phyloP scores from a whole-genome alignment of 2,797 vertebrate species.

The Propithecus deckenii region DNA sequence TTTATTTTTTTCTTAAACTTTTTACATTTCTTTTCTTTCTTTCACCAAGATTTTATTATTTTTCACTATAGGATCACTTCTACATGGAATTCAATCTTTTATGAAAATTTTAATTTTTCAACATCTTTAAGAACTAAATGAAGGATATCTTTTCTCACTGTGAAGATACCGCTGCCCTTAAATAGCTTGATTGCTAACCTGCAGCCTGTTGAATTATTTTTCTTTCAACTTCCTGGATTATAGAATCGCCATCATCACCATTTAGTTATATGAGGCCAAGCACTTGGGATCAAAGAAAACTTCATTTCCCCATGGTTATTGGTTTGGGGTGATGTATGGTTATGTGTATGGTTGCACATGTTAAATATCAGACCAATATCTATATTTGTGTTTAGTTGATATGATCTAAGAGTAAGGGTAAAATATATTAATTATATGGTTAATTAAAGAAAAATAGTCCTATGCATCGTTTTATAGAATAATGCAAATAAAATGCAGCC shows the following conservation, averaged over 20 bases:
- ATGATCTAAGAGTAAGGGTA: not conserved
- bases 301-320: not conserved
- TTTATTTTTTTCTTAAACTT: not conserved
- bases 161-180: not conserved
- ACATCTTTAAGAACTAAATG: not conserved
- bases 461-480: not conserved
- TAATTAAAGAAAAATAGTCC: constrained; percentile 10
- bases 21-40: constrained; percentile 3
- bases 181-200: not conserved
- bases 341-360: not conserved
- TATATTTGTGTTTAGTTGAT: not conserved
- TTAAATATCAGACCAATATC: not conserved
- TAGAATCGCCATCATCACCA: not conserved
- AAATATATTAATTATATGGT: not conserved
- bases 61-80: not conserved
- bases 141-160: not conserved
- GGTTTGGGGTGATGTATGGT: not conserved
- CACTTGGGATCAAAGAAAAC: not conserved
- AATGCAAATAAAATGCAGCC: not conserved
- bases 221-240: not conserved
- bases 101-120: not conserved
- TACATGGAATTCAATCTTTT: not conserved
- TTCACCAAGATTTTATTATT: not conserved
- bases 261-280: not conserved
- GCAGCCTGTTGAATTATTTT: not conserved